These are phyloP conservation scores for Pelodytes ibericus DNA, from an alignment of 2,797 vertebrate genomes.

Conservation along the genomic window DNA sequence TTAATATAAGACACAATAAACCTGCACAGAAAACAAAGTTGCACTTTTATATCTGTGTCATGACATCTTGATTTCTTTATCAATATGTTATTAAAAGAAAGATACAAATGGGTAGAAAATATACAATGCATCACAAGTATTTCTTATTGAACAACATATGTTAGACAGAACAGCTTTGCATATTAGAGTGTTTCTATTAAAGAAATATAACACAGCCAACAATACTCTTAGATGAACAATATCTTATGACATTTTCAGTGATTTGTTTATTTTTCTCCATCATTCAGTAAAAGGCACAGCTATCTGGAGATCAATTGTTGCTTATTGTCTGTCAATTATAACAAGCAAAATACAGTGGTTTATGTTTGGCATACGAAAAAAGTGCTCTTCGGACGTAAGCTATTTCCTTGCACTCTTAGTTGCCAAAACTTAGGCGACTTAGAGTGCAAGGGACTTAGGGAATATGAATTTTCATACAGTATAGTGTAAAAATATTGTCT, in stretches of 20 bases:
- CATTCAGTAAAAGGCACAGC: too few relatives aligned
- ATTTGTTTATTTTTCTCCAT: too few relatives aligned
- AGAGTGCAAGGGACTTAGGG: too few relatives aligned
- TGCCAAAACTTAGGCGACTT: too few relatives aligned
- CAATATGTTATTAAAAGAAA: conserved; percentile 59
- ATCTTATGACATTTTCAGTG: neutral
- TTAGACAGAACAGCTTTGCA: neutral
- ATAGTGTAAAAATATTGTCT: too few relatives aligned
- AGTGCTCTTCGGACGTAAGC: too few relatives aligned
- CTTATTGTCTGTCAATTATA: too few relatives aligned
- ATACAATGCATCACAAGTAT: conserved; percentile 3
- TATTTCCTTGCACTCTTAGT: too few relatives aligned
- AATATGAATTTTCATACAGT: too few relatives aligned
- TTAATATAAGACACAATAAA: conserved; percentile 75
- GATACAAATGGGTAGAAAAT: conserved; percentile 44
- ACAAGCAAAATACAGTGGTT: too few relatives aligned
- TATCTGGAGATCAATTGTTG: too few relatives aligned
- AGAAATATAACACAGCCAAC: neutral
- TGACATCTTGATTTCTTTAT: conserved; percentile 63
- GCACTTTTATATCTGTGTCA: conserved; percentile 60
- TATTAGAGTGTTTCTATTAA: neutral
- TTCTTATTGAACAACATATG: conserved; percentile 1
- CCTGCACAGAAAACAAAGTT: conserved; percentile 58
- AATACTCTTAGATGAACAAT: neutral
- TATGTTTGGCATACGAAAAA: too few relatives aligned